Base-by-base conservation (phyloP, 2,888 invertebrate genomes). In the Nomada ruficornis region DNA sequence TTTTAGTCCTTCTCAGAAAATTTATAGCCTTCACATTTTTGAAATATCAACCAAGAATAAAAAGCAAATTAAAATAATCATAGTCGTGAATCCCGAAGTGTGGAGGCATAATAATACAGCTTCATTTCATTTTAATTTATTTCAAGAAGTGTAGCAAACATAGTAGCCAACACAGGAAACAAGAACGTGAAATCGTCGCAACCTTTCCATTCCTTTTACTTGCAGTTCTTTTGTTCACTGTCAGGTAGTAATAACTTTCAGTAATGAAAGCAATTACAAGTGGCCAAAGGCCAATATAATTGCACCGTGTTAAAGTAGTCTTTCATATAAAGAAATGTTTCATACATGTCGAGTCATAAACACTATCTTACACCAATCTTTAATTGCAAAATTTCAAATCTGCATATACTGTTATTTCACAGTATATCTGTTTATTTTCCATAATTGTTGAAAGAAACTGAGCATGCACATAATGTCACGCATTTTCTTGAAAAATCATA, bases 401-500 rank as follows among this genome's bases (percentile, higher is more conserved):
- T 71, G 1, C 11, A 47, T 47, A 47, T 23, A 47, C 62, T 1
- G 9, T 54, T 44, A 9, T 5, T 23, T 67, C 29, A 2, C 44
- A 10, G 4, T 18, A 26, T 59, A 55, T 65, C 52, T 52, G 55
- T 63, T 73, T n/a, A 59, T 57, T 84, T 78, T 73, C 75, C 36
- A 60, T 62, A 65, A 82, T 59, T 74, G 57, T 57, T 13, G 50
- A 80, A 75, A 57, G n/a, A 29, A 74, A 52, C 69, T 18, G 47
- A 47, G 64, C 60, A 54, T 47, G 5, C 70, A 3, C 47, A 42
- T 77, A 77, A 86, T 79, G 68, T 80, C 80, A 71, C 75, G 65
- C 69, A 79, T 82, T 81, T 83, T 80, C 82, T 79, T 82, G 64
- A 80, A 78, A 83, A 86, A 89, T 83, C 62, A 64, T 62, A 87